Evolutionary conservation across 1,140 invertebrate species (phyloP).

Genomic region (Megalopta genalis): DNA sequence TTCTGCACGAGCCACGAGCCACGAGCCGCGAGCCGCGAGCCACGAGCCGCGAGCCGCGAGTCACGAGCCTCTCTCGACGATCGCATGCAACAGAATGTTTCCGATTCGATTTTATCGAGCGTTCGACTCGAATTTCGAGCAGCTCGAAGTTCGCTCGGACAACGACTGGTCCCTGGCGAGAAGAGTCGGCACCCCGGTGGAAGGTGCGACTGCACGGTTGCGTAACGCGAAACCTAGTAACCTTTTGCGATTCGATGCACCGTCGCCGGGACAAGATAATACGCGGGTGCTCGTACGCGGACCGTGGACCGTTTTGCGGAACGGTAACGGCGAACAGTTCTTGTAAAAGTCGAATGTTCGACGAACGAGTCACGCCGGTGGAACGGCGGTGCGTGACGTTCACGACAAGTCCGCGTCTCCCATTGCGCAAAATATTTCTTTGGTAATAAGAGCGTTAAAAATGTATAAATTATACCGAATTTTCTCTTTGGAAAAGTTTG

Average conservation of each 20-base stretch:
- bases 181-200: conserved; percentile 53
- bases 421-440: neutral
- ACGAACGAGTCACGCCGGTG: conserved; percentile 71
- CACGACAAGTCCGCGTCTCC: conserved; percentile 59
- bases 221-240: conserved; percentile 75
- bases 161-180: conserved; percentile 38
- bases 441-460: neutral
- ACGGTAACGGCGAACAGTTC: conserved; percentile 69
- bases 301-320: conserved; percentile 54
- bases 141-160: neutral
- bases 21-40: no score
- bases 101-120: no score
- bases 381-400: conserved; percentile 65
- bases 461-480: neutral
- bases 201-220: conserved; percentile 61
- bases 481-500: neutral
- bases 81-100: no score
- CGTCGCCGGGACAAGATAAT: conserved; percentile 59
- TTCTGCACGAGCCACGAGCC: no score
- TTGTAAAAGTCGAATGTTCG: conserved; percentile 74
- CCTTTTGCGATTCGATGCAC: conserved; percentile 72
- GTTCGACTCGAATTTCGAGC: neutral
- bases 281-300: conserved; percentile 1
- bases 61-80: no score
- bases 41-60: no score